phyloP scores from a whole-genome alignment of 2,113 vertebrate genomes.

The Cathartes aura region DNA sequence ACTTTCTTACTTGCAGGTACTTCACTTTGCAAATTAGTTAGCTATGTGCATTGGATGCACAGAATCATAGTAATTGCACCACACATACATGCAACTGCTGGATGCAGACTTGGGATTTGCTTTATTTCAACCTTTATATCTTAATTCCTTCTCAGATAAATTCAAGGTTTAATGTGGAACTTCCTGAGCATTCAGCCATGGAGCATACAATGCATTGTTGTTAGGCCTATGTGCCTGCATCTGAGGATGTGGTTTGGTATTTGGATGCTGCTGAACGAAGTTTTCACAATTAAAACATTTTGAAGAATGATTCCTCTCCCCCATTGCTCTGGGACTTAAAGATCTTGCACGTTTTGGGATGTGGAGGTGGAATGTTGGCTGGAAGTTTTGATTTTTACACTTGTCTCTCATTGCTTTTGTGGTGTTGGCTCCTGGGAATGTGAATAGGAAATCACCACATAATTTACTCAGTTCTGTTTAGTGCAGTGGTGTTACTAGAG shows the following conservation, averaged over 20 bases:
- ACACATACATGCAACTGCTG: not conserved
- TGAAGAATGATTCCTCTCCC: not conserved
- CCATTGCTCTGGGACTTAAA: not conserved
- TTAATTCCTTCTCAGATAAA: not conserved
- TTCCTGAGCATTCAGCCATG: not conserved
- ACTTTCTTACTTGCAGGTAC: not conserved
- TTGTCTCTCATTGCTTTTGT: not conserved
- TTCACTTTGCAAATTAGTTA: not conserved
- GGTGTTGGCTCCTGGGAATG: not conserved
- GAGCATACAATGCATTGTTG: not conserved
- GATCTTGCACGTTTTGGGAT: rapidly evolving
- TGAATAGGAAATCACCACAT: not conserved
- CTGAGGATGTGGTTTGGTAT: not conserved
- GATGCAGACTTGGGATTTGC: not conserved
- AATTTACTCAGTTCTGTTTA: conserved; percentile 49
- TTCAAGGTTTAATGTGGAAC: not conserved
- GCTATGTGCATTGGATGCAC: not conserved
- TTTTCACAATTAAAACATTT: not conserved
- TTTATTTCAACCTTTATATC: not conserved
- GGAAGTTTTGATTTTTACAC: not conserved
- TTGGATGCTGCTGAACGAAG: not conserved
- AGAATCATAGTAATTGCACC: not conserved
- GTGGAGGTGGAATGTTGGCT: not conserved
- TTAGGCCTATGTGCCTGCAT: not conserved
- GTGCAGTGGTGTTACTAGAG: conserved; percentile 8